Base-by-base conservation (phyloP, 2,797 vertebrate species). In the Peromyscus melanophrys region DNA sequence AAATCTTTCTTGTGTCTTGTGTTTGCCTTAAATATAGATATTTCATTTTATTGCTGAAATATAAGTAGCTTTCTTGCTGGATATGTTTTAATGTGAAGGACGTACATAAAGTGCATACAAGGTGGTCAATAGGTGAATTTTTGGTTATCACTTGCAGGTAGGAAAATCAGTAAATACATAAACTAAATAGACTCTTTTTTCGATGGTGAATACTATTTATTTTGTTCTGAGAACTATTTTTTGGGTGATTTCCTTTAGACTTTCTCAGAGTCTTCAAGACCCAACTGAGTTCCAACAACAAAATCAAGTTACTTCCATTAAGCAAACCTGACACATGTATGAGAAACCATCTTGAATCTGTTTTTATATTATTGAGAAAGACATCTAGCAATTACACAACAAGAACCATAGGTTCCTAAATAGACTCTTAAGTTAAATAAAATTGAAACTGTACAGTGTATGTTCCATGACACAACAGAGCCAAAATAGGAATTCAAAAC, bases 401-500 rank as follows among this genome's bases (percentile, higher is more conserved):
- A 57, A 19, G 55, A 57, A 57, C 55, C 16, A 6, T 57, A 17
- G 17, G 16, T 57, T 57, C 55, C 55, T 77, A 19, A 73, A 1
- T 17, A 73, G 19, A 90, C 27, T 43, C 59, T 19, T 83, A 67
- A 65, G 3, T 49, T 55, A 95, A 92, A 93, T 61, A 17, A 43
- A 92, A 76, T 65, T 89, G 40, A 75, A 82, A 73, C 3, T 67
- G 40, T 81, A 31, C 2, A 49, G 17, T 52, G 1, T 75, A 49
- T n/a, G 11, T 80, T 85, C 27, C 80, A 7, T 59, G 57, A 81
- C 43, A 85, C 11, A 40, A 59, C 37, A 95, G 46, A 37, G 84
- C 59, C 77, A 81, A 92, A 67, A 86, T 81, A 76, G 34, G 46
- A 81, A 81, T 86, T 63, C 61, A 85, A 61, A 95, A 71, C 17